Evolutionary conservation across 2,113 vertebrate genomes (phyloP).

Genomic region (Alaudala cheleensis): DNA sequence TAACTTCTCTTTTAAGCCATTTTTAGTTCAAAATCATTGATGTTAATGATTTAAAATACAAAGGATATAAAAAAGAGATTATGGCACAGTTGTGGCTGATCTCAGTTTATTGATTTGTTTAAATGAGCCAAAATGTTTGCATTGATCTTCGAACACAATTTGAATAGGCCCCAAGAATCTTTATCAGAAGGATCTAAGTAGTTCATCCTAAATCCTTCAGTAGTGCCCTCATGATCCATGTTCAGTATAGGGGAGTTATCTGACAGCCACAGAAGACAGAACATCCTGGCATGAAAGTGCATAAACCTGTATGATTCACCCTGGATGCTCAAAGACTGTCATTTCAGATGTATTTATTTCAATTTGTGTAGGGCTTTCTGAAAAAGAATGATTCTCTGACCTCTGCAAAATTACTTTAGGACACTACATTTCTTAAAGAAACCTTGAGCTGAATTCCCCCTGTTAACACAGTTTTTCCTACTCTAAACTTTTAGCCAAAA

Average conservation of each 20-base stretch:
- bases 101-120: background rate
- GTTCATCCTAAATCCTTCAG: background rate
- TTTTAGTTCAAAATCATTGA: background rate
- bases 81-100: background rate
- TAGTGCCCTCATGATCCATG: background rate
- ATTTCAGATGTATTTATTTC: background rate
- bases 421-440: background rate
- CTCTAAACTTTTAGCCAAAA: background rate
- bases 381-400: background rate
- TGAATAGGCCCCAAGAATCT: background rate
- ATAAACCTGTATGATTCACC: background rate
- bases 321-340: background rate
- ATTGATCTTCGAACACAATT: background rate
- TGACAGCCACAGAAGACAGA: background rate
- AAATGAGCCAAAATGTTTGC: background rate
- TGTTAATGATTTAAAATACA: background rate
- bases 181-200: background rate
- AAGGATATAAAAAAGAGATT: background rate
- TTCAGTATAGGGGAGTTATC: background rate
- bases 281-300: background rate
- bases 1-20: background rate
- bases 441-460: background rate
- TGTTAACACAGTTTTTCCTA: background rate
- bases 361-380: background rate
- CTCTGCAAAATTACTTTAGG: background rate